Conservation (phyloP, 1,140 invertebrate species). For the Zaprionus davidi region DNA sequence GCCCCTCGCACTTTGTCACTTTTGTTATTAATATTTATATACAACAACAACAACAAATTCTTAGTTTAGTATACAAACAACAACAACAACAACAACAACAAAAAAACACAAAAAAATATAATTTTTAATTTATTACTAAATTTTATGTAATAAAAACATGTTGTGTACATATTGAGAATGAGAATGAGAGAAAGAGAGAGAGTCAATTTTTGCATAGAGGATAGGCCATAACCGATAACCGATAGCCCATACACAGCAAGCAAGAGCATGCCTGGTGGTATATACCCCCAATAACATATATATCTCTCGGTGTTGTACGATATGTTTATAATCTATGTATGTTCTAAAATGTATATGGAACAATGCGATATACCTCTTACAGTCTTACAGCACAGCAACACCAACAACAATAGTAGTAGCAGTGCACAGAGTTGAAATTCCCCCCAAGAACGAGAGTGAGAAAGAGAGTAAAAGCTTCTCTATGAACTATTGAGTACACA, state of each 20-base stretch:
- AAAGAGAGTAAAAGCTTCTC: no score
- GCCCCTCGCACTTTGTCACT: conserved; percentile 32
- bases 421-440: not conserved
- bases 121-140: conserved; percentile 43
- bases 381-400: conserved; percentile 4
- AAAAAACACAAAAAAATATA: conserved; percentile 20
- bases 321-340: conserved; percentile 15
- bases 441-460: no score
- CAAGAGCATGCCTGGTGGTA: not conserved
- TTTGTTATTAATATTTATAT: conserved; percentile 48
- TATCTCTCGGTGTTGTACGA: conserved; percentile 2
- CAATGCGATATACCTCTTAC: conserved; percentile 41
- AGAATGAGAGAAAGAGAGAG: not conserved
- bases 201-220: conserved; percentile 19
- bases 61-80: conserved; percentile 30
- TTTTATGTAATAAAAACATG: conserved; percentile 37
- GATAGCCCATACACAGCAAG: conserved; percentile 20
- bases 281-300: not conserved
- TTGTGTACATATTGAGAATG: conserved; percentile 31
- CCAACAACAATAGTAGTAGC: not conserved
- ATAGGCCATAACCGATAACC: conserved; percentile 13
- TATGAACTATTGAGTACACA: not conserved
- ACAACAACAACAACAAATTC: conserved; percentile 23
- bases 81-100: conserved; percentile 5
- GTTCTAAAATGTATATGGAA: not conserved